Percentiles rank a stretch among this genome's conserved stretches.
Conservation (phyloP, 1,140 invertebrate species). For the Sarcophaga bullata region DNA sequence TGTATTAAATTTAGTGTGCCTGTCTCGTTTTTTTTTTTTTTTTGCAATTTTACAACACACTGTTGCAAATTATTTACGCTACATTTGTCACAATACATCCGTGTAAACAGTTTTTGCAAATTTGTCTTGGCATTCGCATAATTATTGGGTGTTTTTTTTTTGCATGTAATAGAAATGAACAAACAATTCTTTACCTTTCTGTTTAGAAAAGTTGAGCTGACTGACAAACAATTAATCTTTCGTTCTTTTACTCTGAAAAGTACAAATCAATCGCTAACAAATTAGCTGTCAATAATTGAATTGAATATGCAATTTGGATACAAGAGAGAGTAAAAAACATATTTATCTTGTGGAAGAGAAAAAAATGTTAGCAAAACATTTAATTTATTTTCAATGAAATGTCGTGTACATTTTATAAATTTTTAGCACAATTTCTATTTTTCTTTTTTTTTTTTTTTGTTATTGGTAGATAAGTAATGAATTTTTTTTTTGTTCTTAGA, state of each 20-base stretch:
- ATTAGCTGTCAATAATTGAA: constrained; percentile 29
- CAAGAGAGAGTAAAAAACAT: background rate
- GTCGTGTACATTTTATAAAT: too few species aligned
- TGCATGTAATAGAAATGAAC: background rate
- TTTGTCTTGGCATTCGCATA: background rate
- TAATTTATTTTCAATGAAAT: too few species aligned
- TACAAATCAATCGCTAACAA: constrained; percentile 44
- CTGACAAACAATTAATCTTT: constrained; percentile 37
- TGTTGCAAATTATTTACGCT: constrained; percentile 33
- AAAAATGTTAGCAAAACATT: too few species aligned
- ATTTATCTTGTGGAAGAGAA: too few species aligned
- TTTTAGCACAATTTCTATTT: too few species aligned
- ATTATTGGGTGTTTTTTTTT: background rate
- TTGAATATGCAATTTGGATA: background rate
- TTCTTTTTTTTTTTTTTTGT: too few species aligned
- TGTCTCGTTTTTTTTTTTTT: too few species aligned
- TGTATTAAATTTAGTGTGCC: too few species aligned
- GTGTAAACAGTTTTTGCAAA: background rate
- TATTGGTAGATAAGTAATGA: too few species aligned
- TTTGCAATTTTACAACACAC: background rate
- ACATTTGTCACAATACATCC: constrained; percentile 29
- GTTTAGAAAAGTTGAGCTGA: background rate
- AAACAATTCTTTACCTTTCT: background rate
- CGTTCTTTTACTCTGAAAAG: background rate
- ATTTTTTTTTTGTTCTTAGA: too few species aligned